These are phyloP conservation scores for Hyla sarda DNA, from an alignment of 2,113 vertebrate species.

Conservation along the genomic window DNA sequence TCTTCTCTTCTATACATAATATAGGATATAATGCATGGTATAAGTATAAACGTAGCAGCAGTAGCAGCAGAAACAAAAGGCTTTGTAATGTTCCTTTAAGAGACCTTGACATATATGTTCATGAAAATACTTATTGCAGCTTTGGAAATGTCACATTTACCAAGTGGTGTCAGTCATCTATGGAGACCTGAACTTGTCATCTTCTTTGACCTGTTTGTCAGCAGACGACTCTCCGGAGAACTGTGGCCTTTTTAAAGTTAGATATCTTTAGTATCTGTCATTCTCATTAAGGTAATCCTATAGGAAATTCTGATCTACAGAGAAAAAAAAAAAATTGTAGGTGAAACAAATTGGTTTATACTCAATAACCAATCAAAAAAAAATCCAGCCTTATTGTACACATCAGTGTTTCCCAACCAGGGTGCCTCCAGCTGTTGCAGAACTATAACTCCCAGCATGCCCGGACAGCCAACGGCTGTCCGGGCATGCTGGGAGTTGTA, in stretches of 20 bases:
- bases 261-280: slow-evolving; percentile 3
- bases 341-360: too few species aligned
- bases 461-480: too few species aligned
- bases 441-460: too few species aligned
- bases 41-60: not conserved
- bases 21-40: not conserved
- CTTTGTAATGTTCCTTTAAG: not conserved
- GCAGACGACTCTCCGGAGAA: not conserved
- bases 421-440: too few species aligned
- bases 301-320: too few species aligned
- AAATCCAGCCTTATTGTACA: too few species aligned
- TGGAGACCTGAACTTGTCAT: not conserved
- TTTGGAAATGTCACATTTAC: not conserved
- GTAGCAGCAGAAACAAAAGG: not conserved
- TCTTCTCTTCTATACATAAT: too few species aligned
- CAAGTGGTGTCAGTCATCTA: not conserved
- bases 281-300: not conserved
- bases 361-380: too few species aligned
- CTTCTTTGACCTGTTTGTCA: not conserved
- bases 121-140: too few species aligned
- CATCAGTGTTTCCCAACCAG: too few species aligned
- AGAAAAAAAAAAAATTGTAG: too few species aligned
- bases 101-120: not conserved
- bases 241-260: not conserved
- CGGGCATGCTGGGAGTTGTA: too few species aligned